A percentile compares a stretch with the other conserved stretches of the same genome.
phyloP scores from a whole-genome alignment of 2,113 vertebrate species.

The Cavia porcellus region DNA sequence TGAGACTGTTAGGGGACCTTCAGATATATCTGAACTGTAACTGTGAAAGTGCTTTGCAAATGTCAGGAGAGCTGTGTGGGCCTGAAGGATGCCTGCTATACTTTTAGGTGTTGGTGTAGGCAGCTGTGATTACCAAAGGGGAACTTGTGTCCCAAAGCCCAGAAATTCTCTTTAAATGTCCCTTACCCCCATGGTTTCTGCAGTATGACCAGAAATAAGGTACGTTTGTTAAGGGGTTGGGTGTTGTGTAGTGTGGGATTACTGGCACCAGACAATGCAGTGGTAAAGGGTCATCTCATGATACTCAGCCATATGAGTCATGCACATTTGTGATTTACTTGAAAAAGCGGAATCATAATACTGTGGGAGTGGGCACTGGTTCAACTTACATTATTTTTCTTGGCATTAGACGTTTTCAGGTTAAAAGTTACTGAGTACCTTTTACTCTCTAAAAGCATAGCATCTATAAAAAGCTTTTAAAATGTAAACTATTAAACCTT shows the following conservation, averaged over 20 bases:
- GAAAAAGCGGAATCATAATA: conserved; percentile 56
- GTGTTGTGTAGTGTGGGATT: conserved; percentile 60
- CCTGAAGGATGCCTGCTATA: background rate
- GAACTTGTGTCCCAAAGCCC: background rate
- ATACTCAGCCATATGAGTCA: conserved; percentile 74
- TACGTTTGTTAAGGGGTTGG: conserved; percentile 60
- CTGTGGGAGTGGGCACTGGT: conserved; percentile 51
- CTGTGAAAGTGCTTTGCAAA: background rate
- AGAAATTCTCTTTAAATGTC: background rate
- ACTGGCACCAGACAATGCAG: conserved; percentile 69
- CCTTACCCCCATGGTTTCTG: conserved; percentile 13
- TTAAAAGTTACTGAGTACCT: conserved; percentile 69
- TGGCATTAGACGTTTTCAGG: conserved; percentile 68
- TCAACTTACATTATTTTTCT: conserved; percentile 67
- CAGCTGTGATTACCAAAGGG: background rate
- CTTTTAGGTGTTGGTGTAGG: background rate
- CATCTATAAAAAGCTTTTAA: conserved; percentile 65
- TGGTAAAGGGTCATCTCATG: conserved; percentile 68
- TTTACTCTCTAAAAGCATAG: conserved; percentile 60
- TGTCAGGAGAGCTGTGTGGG: background rate
- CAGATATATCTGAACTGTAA: background rate
- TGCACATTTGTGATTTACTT: conserved; percentile 74
- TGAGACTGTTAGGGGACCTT: background rate
- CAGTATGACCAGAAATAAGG: conserved; percentile 46
- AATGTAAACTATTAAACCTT: conserved; percentile 42